Evolutionary conservation across 1,140 invertebrate species (phyloP), one percentile per base, ranked within the genome.

Genomic region (Drosophila yakuba): DNA sequence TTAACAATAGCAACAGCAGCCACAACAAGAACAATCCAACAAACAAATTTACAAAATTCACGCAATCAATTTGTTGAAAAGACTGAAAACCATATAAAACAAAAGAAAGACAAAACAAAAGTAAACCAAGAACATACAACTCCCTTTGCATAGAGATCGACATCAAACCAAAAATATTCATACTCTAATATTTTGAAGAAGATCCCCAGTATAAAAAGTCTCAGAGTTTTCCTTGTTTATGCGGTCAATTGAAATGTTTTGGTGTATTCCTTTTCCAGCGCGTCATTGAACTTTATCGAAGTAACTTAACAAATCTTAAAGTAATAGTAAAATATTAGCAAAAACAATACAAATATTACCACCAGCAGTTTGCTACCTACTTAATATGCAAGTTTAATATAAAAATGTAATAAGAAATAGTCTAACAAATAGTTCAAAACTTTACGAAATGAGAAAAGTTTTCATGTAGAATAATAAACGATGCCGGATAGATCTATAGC

Each of bases 61-160:
- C 79, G 76, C 83, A 88, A 88, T 88, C 83, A 88, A 88, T 88
- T 88, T 88, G 83, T 88, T 88, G 71, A 63, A 71, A 89, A 88
- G 83, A 88, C 83, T 88, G 83, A 86, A 74, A 78, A 69, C 57
- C 50, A 64, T 58, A 60, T 52, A 72, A 51, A 72, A 58, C 15
- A 75, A 64, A 43, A 59, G 20, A 17, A 23, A 39, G 23, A 61
- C 32, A 43, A 44, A 63, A 55, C 28, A 20, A 41, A 54, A 78
- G 47, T 14, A 28, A 15, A 75, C 28, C 32, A 45, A 47, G 23
- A 60, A 51, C 32, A 56, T 45, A 20, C 15, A 41, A 43, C 57
- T 78, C 68, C 61, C 48, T 60, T 52, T 78, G 69, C 64, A 78
- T 84, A 64, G 64, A 68, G 67, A 68, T 56, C 68, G 66, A 57